Percentiles rank a stretch among this genome's conserved stretches.
phyloP scores from a whole-genome alignment of 2,797 vertebrate genomes.

The Odontamblyopus lacepedii region DNA sequence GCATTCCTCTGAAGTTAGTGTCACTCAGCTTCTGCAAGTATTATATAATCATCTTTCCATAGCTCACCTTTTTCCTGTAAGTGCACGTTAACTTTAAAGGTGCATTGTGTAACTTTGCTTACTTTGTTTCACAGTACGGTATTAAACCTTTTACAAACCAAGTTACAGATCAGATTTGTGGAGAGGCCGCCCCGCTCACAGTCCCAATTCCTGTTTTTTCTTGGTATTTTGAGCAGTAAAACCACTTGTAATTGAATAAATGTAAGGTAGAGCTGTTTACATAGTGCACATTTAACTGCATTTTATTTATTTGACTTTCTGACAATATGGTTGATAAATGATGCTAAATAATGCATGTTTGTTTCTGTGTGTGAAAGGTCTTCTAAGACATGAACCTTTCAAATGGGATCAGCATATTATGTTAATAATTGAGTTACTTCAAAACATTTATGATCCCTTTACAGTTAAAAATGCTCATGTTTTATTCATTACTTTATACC shows the following conservation, averaged over 20 bases:
- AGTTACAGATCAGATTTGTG: too few relatives aligned
- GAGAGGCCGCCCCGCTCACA: too few relatives aligned
- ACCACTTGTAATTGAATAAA: too few relatives aligned
- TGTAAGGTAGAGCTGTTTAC: too few relatives aligned
- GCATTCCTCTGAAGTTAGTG: constrained; percentile 25
- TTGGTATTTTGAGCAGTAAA: too few relatives aligned
- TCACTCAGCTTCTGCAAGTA: constrained; percentile 13
- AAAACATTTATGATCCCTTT: not conserved
- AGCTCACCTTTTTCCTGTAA: constrained; percentile 1
- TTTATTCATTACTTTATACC: not conserved
- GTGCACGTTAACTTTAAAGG: not conserved
- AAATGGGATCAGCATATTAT: not conserved
- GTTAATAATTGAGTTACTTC: not conserved
- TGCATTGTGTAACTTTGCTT: too few relatives aligned
- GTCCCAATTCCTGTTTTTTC: too few relatives aligned
- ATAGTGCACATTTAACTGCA: not conserved
- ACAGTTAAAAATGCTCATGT: not conserved
- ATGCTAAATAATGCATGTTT: constrained; percentile 39
- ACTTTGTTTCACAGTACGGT: too few relatives aligned
- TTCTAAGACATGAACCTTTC: constrained; percentile 6
- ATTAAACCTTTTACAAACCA: too few relatives aligned
- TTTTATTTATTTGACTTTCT: not conserved
- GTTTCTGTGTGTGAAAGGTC: constrained; percentile 25
- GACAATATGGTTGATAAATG: constrained; percentile 10
- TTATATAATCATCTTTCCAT: constrained; percentile 7